phyloP scores from a whole-genome alignment of 1,140 invertebrate genomes.

The Marisa cornuarietis region DNA sequence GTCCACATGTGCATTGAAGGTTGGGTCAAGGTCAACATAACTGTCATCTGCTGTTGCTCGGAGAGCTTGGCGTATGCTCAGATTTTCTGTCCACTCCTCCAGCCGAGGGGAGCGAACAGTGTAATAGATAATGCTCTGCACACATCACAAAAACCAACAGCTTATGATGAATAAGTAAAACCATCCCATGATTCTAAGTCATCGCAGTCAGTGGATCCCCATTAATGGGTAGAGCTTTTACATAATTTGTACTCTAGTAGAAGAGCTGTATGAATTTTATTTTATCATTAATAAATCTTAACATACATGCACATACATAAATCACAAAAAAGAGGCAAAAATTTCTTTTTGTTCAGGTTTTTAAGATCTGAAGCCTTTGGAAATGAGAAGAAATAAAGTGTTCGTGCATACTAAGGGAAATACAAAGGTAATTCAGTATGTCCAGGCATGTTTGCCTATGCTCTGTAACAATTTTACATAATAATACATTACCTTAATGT shows the following conservation, averaged over 20 bases:
- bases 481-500: conserved; percentile 82
- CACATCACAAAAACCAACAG: background rate
- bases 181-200: too few relatives aligned
- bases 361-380: background rate
- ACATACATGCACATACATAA: too few relatives aligned
- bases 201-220: too few relatives aligned
- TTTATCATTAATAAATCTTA: too few relatives aligned
- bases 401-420: background rate
- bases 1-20: conserved; percentile 79
- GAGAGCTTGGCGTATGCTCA: conserved; percentile 81
- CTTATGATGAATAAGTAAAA: background rate
- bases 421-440: background rate
- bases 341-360: too few relatives aligned
- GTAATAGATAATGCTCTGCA: conserved; percentile 96
- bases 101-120: conserved; percentile 87
- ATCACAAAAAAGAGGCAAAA: too few relatives aligned
- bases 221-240: too few relatives aligned
- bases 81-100: conserved; percentile 87
- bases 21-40: conserved; percentile 95
- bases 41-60: conserved; percentile 82
- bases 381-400: background rate
- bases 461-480: too few relatives aligned
- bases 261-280: too few relatives aligned
- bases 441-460: too few relatives aligned
- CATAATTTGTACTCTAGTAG: too few relatives aligned